Conservation (phyloP, 2,113 vertebrate genomes). For the Toxostoma redivivum region DNA sequence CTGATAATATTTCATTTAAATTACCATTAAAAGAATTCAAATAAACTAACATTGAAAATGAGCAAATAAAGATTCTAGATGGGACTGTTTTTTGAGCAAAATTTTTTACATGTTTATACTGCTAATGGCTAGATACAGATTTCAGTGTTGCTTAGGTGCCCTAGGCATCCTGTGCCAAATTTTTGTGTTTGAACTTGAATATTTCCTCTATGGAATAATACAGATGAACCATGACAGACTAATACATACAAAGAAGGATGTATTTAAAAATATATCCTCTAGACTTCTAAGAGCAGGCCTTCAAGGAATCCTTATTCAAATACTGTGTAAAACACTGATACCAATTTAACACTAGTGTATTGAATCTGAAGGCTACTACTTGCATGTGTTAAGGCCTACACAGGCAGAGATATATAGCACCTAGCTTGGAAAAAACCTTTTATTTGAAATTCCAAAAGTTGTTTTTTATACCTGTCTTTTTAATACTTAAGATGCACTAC, state of each 20-base stretch:
- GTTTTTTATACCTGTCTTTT: background rate
- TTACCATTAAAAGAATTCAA: background rate
- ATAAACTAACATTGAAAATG: background rate
- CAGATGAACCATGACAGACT: background rate
- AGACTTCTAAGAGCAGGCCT: background rate
- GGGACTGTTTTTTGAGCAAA: fast-evolving
- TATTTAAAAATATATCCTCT: background rate
- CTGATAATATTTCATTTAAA: background rate
- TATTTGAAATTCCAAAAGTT: background rate
- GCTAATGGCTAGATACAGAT: background rate
- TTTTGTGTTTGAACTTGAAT: background rate
- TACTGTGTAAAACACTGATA: background rate
- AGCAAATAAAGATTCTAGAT: background rate
- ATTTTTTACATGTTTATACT: background rate
- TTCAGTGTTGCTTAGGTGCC: background rate
- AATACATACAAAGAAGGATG: background rate
- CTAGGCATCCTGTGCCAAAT: background rate
- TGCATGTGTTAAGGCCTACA: background rate
- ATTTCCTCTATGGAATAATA: background rate
- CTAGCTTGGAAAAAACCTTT: background rate
- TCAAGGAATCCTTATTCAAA: background rate
- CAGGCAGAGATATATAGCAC: fast-evolving
- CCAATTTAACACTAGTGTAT: background rate
- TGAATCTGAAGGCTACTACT: background rate
- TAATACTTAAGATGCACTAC: background rate